Evolutionary conservation across 1,140 invertebrate species (phyloP).

Genomic region (Propsilocerus akamusi): DNA sequence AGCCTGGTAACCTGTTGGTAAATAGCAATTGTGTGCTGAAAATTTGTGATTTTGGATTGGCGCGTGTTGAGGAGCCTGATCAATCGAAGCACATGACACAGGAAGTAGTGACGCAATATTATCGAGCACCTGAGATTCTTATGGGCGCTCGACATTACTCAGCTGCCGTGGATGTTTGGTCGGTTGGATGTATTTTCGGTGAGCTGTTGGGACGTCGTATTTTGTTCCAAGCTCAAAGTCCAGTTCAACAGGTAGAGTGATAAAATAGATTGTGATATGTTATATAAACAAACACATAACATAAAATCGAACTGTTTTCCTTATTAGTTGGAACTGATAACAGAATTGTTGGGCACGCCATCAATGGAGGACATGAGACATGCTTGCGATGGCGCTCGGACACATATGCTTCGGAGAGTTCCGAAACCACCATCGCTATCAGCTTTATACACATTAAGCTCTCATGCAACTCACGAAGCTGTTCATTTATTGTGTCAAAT

Average conservation of each 20-base stretch:
- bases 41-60: slow-evolving; percentile 97
- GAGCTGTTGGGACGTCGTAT: slow-evolving; percentile 88
- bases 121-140: slow-evolving; percentile 93
- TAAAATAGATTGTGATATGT: neutral
- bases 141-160: slow-evolving; percentile 98
- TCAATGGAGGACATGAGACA: slow-evolving; percentile 87
- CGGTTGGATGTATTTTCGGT: slow-evolving; percentile 98
- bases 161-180: slow-evolving; percentile 94
- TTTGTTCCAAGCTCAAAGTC: slow-evolving; percentile 90
- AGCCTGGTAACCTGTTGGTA: slow-evolving; percentile 95
- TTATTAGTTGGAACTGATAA: slow-evolving; percentile 79
- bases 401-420: slow-evolving; percentile 78
- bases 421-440: slow-evolving; percentile 76
- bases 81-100: slow-evolving; percentile 91
- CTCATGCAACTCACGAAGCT: slow-evolving; percentile 89
- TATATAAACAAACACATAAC: neutral
- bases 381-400: slow-evolving; percentile 87
- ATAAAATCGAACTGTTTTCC: slow-evolving; percentile 2
- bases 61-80: slow-evolving; percentile 83
- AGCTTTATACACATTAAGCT: slow-evolving; percentile 77
- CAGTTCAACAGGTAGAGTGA: slow-evolving; percentile 66
- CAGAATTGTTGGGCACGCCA: slow-evolving; percentile 93
- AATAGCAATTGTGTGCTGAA: slow-evolving; percentile 98
- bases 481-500: slow-evolving; percentile 95
- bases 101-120: slow-evolving; percentile 97